These are phyloP conservation scores for Elgaria multicarinata DNA, from an alignment of 2,113 vertebrate genomes.

Conservation along the genomic window DNA sequence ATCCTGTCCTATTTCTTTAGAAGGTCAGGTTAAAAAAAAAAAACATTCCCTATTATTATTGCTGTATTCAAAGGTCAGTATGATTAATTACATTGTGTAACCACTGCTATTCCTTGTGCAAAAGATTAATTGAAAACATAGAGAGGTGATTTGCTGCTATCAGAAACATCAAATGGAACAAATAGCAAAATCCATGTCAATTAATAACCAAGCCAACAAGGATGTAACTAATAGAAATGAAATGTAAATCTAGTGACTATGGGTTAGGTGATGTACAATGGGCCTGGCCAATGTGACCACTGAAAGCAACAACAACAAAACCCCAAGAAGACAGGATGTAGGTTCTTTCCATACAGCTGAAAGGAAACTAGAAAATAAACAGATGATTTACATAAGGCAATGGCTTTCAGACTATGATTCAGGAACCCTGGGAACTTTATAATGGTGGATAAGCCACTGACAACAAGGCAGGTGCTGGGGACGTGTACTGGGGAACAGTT, in stretches of 20 bases:
- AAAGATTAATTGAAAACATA: slow-evolving; percentile 34
- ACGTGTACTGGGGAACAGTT: no score
- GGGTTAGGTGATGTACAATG: not conserved
- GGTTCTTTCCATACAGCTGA: not conserved
- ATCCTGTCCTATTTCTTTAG: not conserved
- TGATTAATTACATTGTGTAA: not conserved
- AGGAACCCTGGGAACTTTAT: not conserved
- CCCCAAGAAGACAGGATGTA: not conserved
- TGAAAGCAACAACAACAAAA: not conserved
- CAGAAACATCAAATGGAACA: not conserved
- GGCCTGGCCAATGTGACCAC: not conserved
- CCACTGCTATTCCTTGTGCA: not conserved
- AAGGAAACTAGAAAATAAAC: not conserved
- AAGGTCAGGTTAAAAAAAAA: not conserved
- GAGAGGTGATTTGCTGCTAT: not conserved
- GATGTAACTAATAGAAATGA: not conserved
- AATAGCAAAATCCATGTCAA: not conserved
- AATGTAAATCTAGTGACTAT: not conserved
- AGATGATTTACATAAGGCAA: not conserved
- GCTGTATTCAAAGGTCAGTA: not conserved
- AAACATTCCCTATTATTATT: not conserved
- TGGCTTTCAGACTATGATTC: not conserved
- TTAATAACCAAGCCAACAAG: not conserved
- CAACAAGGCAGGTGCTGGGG: not conserved
- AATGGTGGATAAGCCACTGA: not conserved